A percentile compares a stretch with the other conserved stretches of the same genome.
These are phyloP conservation scores for Pogonophryne albipinna DNA, from an alignment of 2,797 vertebrate species.

Conservation along the genomic window DNA sequence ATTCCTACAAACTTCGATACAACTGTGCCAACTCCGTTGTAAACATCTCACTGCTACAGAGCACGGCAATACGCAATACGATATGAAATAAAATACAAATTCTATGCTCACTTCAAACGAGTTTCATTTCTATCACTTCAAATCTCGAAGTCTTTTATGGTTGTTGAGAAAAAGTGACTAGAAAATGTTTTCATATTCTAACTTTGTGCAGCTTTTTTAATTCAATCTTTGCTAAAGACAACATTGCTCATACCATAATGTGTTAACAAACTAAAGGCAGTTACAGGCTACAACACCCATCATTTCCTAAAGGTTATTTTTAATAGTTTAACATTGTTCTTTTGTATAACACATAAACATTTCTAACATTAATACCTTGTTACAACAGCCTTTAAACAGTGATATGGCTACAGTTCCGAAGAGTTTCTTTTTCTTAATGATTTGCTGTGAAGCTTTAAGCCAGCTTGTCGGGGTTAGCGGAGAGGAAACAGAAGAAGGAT, in stretches of 20 bases:
- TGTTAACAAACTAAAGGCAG: background rate
- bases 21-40: background rate
- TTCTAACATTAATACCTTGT: background rate
- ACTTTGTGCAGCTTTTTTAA: background rate
- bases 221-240: background rate
- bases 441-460: slow-evolving; percentile 26
- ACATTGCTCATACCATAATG: background rate
- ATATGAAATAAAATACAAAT: background rate
- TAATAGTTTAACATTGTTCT: background rate
- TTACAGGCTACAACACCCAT: background rate
- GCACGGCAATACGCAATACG: too few species aligned
- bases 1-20: slow-evolving; percentile 7
- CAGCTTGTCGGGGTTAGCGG: slow-evolving; percentile 59
- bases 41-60: background rate
- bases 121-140: background rate
- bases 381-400: slow-evolving; percentile 7
- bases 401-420: background rate
- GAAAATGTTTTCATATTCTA: background rate
- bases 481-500: slow-evolving; percentile 69
- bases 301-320: background rate
- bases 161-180: background rate
- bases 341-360: background rate
- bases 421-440: background rate
- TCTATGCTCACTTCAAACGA: background rate
- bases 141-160: background rate